Evolutionary conservation across 2,113 vertebrate genomes (phyloP).

Genomic region (Protobothrops mucrosquamatus): DNA sequence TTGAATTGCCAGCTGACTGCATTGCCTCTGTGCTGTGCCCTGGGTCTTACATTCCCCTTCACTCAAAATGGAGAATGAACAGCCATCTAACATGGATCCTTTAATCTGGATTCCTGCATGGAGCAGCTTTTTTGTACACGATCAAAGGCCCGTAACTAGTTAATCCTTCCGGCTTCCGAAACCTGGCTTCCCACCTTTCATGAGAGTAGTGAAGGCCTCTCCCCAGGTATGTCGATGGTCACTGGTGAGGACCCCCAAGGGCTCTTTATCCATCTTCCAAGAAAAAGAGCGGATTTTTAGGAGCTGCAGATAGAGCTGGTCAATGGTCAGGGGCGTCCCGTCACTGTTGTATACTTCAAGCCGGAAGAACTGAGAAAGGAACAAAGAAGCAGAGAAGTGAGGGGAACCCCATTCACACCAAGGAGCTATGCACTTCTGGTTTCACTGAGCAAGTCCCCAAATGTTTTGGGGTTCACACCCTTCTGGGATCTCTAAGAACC

Average conservation of each 20-base stretch:
- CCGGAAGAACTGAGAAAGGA: conserved; percentile 76
- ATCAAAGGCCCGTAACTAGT: neutral
- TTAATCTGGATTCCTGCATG: neutral
- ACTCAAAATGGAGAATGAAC: neutral
- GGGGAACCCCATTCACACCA: neutral
- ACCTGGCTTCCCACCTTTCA: conserved; percentile 65
- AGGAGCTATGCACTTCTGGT: neutral
- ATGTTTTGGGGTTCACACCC: neutral
- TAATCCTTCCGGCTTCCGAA: neutral
- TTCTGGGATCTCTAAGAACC: neutral
- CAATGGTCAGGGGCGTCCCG: conserved; percentile 77
- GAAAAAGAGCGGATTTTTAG: conserved; percentile 77
- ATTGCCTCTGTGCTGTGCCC: too few relatives aligned
- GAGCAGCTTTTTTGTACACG: neutral
- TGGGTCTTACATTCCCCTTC: neutral
- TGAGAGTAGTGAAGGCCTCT: conserved; percentile 76
- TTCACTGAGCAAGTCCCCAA: too few relatives aligned
- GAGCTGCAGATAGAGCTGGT: conserved; percentile 81
- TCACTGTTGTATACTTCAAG: conserved; percentile 85
- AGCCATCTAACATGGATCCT: neutral
- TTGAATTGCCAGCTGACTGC: too few relatives aligned
- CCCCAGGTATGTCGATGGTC: conserved; percentile 86
- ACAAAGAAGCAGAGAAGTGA: neutral
- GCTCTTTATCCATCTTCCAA: conserved; percentile 85
- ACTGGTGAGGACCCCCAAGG: conserved; percentile 82